phyloP scores from a whole-genome alignment of 2,888 invertebrate species.

The Parapristionchus giblindavisi region DNA sequence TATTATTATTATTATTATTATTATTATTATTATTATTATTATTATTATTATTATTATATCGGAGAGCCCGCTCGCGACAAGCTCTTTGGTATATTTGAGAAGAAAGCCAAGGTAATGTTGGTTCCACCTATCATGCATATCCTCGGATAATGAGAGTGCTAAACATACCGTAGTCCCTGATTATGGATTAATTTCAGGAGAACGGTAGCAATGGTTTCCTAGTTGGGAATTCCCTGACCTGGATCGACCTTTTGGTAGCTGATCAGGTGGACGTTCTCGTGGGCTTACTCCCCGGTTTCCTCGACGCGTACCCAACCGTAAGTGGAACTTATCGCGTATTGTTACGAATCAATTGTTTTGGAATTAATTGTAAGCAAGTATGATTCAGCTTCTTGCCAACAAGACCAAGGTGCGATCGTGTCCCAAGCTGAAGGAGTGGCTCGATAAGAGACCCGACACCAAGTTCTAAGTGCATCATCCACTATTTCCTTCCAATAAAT shows the following conservation, averaged over 20 bases:
- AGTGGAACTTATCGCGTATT: too few relatives aligned
- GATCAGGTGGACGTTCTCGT: not conserved
- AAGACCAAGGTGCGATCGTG: conserved; percentile 1
- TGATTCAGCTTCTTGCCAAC: not conserved
- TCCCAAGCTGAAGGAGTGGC: conserved; percentile 32
- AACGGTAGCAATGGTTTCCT: not conserved
- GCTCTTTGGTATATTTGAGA: too few relatives aligned
- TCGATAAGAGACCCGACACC: conserved; percentile 35
- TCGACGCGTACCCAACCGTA: not conserved
- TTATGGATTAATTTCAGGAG: not conserved
- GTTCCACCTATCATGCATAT: too few relatives aligned
- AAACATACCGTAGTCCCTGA: not conserved
- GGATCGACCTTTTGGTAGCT: not conserved
- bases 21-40: too few relatives aligned
- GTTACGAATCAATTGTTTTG: too few relatives aligned
- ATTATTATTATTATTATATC: too few relatives aligned
- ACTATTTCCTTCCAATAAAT: too few relatives aligned
- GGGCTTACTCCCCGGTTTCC: not conserved
- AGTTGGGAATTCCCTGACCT: not conserved
- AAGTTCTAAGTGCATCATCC: not conserved
- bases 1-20: too few relatives aligned
- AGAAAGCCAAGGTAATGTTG: too few relatives aligned
- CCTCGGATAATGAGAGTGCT: too few relatives aligned
- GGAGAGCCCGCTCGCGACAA: too few relatives aligned
- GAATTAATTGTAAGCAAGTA: too few relatives aligned